Evolutionary conservation across 2,888 invertebrate genomes (phyloP).

Genomic region (Smittia aterrima): DNA sequence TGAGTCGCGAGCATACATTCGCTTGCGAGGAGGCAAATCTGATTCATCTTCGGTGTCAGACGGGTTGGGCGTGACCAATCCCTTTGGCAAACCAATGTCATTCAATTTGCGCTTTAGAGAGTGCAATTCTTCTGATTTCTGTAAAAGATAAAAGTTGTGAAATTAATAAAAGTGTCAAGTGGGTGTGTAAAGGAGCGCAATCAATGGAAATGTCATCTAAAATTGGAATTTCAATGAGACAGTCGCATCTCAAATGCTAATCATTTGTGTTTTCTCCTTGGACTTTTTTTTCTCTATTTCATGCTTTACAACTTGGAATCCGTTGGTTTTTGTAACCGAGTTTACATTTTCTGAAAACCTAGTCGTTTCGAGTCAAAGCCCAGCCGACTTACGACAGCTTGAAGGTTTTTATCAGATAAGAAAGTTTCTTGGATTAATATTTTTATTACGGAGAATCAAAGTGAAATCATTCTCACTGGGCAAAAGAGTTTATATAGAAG

Average conservation of each 20-base stretch:
- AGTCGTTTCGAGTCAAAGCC: not conserved
- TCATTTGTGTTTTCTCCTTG: not conserved
- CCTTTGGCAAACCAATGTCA: slow-evolving; percentile 48
- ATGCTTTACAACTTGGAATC: not conserved
- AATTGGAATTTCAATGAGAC: not conserved
- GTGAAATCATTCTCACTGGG: too few relatives aligned
- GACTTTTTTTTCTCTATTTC: not conserved
- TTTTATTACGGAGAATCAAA: too few relatives aligned
- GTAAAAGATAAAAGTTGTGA: not conserved
- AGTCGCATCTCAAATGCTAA: slow-evolving; percentile 8
- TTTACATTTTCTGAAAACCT: not conserved
- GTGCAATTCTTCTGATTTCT: slow-evolving; percentile 36
- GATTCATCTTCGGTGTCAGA: slow-evolving; percentile 80
- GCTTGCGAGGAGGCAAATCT: slow-evolving; percentile 57
- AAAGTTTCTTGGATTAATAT: too few relatives aligned
- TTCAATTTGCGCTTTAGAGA: slow-evolving; percentile 44
- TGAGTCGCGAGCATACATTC: slow-evolving; percentile 54
- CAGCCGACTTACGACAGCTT: not conserved
- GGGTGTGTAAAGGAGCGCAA: not conserved
- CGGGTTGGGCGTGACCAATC: slow-evolving; percentile 74
- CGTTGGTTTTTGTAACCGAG: too few relatives aligned
- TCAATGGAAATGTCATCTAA: not conserved
- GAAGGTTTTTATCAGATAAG: too few relatives aligned
- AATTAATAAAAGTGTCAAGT: not conserved
- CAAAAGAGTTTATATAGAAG: not conserved